Percentiles rank a stretch among this genome's conserved stretches.
phyloP scores from a whole-genome alignment of 2,888 invertebrate species.

The Ennomos quercinarius region DNA sequence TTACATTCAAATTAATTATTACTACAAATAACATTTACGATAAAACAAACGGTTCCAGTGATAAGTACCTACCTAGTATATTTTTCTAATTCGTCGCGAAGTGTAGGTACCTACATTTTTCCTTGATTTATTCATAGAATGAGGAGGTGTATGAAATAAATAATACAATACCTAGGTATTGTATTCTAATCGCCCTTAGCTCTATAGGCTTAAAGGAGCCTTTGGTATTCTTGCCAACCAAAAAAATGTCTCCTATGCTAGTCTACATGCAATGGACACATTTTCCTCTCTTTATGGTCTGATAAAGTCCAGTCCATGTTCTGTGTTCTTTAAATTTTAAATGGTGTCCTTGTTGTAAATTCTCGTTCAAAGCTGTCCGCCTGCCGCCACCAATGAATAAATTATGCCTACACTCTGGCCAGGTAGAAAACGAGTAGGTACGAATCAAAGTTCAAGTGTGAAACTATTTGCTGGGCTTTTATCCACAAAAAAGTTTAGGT shows the following conservation, averaged over 20 bases:
- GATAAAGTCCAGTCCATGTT: constrained; percentile 75
- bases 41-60: too few species aligned
- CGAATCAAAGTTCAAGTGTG: constrained; percentile 39
- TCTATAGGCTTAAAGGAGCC: too few species aligned
- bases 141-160: too few species aligned
- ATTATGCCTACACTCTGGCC: constrained; percentile 53
- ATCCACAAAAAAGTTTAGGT: constrained; percentile 24
- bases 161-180: too few species aligned
- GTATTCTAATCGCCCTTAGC: too few species aligned
- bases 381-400: constrained; percentile 70
- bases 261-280: constrained; percentile 68
- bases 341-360: constrained; percentile 73
- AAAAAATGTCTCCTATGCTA: constrained; percentile 60
- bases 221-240: constrained; percentile 53
- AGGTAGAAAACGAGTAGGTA: constrained; percentile 25
- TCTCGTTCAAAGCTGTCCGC: constrained; percentile 55
- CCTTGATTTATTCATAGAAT: too few species aligned
- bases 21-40: too few species aligned
- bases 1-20: too few species aligned
- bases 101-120: too few species aligned
- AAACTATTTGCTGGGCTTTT: constrained; percentile 30
- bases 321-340: constrained; percentile 76
- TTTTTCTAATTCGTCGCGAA: too few species aligned
- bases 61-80: too few species aligned
- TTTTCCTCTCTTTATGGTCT: constrained; percentile 76